Percentiles rank a stretch among this genome's conserved stretches.
phyloP scores from a whole-genome alignment of 2,888 invertebrate genomes.

The Lasius platythorax region DNA sequence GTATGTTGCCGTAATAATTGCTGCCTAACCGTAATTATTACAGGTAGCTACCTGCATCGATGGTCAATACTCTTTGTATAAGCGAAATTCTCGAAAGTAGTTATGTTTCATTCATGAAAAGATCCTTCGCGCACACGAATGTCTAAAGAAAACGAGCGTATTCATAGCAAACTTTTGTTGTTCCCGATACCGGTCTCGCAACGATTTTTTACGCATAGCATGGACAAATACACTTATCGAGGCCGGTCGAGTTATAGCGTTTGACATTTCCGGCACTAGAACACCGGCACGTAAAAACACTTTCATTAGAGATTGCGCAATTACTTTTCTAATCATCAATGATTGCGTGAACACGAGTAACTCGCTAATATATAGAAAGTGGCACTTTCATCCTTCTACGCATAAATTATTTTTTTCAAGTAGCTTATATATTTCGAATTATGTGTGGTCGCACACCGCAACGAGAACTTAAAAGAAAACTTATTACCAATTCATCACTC shows the following conservation, averaged over 20 bases:
- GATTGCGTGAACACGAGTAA: slow-evolving; percentile 12
- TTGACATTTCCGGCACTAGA: not conserved
- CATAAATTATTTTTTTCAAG: not conserved
- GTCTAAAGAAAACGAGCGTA: slow-evolving; percentile 59
- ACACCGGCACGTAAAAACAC: not conserved
- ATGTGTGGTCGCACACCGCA: not conserved
- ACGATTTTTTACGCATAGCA: slow-evolving; percentile 57
- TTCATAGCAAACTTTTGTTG: slow-evolving; percentile 58
- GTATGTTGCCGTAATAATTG: slow-evolving; percentile 28
- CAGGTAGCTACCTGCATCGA: slow-evolving; percentile 67
- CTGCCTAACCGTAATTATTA: slow-evolving; percentile 68
- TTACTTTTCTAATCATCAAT: slow-evolving; percentile 32
- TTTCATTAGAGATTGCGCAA: slow-evolving; percentile 38
- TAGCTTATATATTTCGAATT: not conserved
- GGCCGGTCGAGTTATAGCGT: slow-evolving; percentile 36
- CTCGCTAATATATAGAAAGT: slow-evolving; percentile 20
- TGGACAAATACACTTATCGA: slow-evolving; percentile 47
- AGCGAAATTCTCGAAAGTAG: slow-evolving; percentile 63
- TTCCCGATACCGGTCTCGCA: slow-evolving; percentile 43
- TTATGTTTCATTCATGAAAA: slow-evolving; percentile 73
- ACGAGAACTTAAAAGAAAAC: not conserved
- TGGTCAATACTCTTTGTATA: slow-evolving; percentile 64
- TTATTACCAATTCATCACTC: not conserved
- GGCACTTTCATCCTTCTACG: not conserved
- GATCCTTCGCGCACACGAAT: slow-evolving; percentile 61